These are phyloP conservation scores for Drosophila ambigua DNA, from an alignment of 1,140 invertebrate species.

Conservation along the genomic window DNA sequence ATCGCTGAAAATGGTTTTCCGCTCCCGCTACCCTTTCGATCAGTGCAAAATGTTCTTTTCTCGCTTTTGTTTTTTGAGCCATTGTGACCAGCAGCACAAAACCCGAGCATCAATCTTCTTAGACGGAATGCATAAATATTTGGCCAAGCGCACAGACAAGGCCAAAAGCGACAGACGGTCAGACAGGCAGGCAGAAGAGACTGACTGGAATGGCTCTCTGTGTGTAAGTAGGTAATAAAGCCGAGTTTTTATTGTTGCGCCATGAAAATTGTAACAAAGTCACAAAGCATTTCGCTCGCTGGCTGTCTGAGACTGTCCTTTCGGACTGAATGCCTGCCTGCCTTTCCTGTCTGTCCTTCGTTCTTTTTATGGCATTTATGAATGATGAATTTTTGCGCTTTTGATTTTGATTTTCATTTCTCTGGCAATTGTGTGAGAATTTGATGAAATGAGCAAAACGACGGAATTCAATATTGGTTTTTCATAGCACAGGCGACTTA, in stretches of 20 bases:
- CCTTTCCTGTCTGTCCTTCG: slow-evolving; percentile 22
- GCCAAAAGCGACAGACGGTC: neutral
- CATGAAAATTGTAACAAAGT: slow-evolving; percentile 80
- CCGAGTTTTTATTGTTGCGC: slow-evolving; percentile 68
- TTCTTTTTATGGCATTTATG: slow-evolving; percentile 62
- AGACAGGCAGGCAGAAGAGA: neutral
- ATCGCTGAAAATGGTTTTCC: too few relatives aligned
- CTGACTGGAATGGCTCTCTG: slow-evolving; percentile 38
- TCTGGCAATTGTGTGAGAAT: slow-evolving; percentile 55
- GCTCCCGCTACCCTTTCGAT: slow-evolving; percentile 38
- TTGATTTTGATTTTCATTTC: slow-evolving; percentile 58
- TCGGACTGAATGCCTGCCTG: neutral
- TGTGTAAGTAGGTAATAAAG: slow-evolving; percentile 77
- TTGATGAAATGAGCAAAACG: slow-evolving; percentile 55
- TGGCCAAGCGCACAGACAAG: slow-evolving; percentile 48
- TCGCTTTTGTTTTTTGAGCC: slow-evolving; percentile 27
- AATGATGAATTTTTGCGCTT: slow-evolving; percentile 70
- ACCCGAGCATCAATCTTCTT: slow-evolving; percentile 66
- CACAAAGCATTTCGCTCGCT: slow-evolving; percentile 65
- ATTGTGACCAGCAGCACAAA: slow-evolving; percentile 47
- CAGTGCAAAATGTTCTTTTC: slow-evolving; percentile 58
- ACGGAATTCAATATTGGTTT: slow-evolving; percentile 40
- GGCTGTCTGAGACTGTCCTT: slow-evolving; percentile 53
- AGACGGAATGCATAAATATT: slow-evolving; percentile 73
- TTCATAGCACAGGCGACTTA: slow-evolving; percentile 27